Base-by-base conservation (phyloP, 1,140 invertebrate species). In the Ridgeia piscesae region DNA sequence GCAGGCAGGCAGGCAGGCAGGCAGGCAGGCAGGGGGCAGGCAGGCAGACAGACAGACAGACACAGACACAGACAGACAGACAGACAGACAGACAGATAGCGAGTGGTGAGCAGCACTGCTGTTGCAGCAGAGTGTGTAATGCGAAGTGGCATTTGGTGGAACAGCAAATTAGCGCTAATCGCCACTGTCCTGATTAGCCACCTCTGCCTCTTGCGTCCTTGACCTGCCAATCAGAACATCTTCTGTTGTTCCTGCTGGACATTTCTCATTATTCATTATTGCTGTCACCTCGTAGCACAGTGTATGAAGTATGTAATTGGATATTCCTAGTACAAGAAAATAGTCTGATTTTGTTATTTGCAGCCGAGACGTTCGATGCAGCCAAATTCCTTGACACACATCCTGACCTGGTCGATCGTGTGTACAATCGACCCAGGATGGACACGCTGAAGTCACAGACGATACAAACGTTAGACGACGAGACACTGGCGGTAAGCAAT, bases 381-480 rank as follows among this genome's bases (percentile, higher is more conserved):
- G 97, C 97, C 0, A 97, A 98, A 93, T 96, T 97, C 90, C 95
- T 99, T 1, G 97, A 98, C 93, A 98, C 98, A 0, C 97, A 98
- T 95, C 97, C 97, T 0, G 96, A 96, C 0, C 95, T 98, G 1
- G 94, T 98, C 0, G 95, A 96, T 33, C 96, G 97, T 92, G 97
- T 97, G 93, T 97, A 97, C 17, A 98, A 98, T 94, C 95, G 98
- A 93, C 97, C 97, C 27, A 97, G 96, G 93, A 93, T 97, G 34
- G 96, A 96, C 17, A 96, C 97, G 94, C 95, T 99, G 91, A 95
- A 97, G 92, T 34, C 89, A 90, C 97, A 94, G 27, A 77, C 89
- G 0, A 91, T 94, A n/a, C 90, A 89, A 58, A 33, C n/a, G 34
- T 11, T 93, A n/a, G 27, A 91, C 1, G 92, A 94, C 89, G 31